Percentiles rank a stretch among this genome's conserved stretches.
Evolutionary conservation across 2,113 vertebrate species (phyloP).

Genomic region (Zosterops japonicus): DNA sequence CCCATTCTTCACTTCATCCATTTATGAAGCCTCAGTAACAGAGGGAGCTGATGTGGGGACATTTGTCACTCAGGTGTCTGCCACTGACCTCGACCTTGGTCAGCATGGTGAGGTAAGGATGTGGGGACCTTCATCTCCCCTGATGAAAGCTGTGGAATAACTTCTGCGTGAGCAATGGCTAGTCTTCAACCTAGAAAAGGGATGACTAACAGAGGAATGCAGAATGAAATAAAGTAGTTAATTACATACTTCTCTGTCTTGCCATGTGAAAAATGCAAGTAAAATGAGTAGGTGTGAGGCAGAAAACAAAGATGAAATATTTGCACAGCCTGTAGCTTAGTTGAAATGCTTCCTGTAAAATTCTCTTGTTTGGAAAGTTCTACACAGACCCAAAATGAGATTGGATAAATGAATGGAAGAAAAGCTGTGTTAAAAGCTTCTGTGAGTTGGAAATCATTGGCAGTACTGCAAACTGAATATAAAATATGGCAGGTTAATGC

Average conservation of each 20-base stretch:
- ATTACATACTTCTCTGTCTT: background rate
- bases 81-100: constrained; percentile 84
- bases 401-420: background rate
- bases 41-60: constrained; percentile 83
- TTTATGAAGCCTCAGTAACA: constrained; percentile 85
- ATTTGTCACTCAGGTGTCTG: constrained; percentile 84
- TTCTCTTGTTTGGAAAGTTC: background rate
- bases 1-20: constrained; percentile 89
- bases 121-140: background rate
- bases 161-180: background rate
- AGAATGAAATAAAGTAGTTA: background rate
- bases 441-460: background rate
- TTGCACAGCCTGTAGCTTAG: background rate
- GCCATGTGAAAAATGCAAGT: background rate
- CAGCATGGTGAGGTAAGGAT: constrained; percentile 83
- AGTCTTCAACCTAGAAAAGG: background rate
- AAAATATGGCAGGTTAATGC: background rate
- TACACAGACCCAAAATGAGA: background rate
- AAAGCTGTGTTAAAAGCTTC: background rate
- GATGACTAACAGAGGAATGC: background rate
- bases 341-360: background rate
- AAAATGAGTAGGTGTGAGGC: background rate
- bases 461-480: background rate
- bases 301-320: background rate
- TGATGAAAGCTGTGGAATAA: background rate